phyloP scores from a whole-genome alignment of 2,113 vertebrate species.

The Alexandromys fortis region DNA sequence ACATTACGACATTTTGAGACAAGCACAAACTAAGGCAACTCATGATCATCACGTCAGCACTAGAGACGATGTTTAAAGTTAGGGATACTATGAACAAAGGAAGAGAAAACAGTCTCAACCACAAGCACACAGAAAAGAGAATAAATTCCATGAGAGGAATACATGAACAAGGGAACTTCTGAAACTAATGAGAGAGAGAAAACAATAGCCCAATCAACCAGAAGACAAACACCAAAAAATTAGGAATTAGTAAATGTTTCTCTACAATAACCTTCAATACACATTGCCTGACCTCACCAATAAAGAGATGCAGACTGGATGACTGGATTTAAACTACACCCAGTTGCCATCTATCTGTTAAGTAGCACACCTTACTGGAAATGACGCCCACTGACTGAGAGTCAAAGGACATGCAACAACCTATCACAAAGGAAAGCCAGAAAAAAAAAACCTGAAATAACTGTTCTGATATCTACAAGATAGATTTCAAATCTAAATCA shows the following conservation, averaged over 20 bases:
- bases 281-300: not conserved
- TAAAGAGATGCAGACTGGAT: not conserved
- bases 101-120: not conserved
- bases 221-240: not conserved
- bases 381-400: not conserved
- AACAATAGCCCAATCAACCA: not conserved
- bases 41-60: not conserved
- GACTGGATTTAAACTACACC: not conserved
- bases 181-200: not conserved
- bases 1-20: not conserved
- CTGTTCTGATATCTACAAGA: not conserved
- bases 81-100: not conserved
- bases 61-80: not conserved
- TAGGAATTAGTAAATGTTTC: not conserved
- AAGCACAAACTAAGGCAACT: not conserved
- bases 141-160: not conserved
- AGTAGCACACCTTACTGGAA: not conserved
- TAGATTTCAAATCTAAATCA: not conserved
- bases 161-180: not conserved
- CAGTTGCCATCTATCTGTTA: not conserved
- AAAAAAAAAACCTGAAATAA: not conserved
- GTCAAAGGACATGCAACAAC: not conserved
- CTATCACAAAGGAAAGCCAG: not conserved
- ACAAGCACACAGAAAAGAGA: not conserved
- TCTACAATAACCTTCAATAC: not conserved